A percentile compares a stretch with the other conserved stretches of the same genome.
phyloP scores from a whole-genome alignment of 2,113 vertebrate genomes.

The Chauna torquata region DNA sequence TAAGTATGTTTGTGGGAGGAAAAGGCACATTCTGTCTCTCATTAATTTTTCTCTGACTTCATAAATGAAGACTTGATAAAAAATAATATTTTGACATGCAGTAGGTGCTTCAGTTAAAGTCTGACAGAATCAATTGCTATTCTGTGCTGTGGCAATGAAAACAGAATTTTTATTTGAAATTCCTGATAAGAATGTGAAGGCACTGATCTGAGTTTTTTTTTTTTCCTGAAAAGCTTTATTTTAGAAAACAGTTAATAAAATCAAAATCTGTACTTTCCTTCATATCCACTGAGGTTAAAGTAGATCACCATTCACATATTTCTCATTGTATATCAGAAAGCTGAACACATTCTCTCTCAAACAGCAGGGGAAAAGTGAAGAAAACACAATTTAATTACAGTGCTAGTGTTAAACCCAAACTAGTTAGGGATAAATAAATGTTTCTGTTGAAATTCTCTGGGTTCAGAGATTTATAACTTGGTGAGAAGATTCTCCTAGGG shows the following conservation, averaged over 20 bases:
- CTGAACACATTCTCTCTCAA: constrained; percentile 64
- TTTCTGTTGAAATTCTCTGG: constrained; percentile 49
- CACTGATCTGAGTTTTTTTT: neutral
- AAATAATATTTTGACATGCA: constrained; percentile 52
- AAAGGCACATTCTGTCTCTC: neutral
- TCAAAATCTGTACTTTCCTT: constrained; percentile 57
- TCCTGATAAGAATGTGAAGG: constrained; percentile 33
- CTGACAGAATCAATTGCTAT: constrained; percentile 58
- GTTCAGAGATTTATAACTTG: constrained; percentile 55
- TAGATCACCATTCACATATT: constrained; percentile 51
- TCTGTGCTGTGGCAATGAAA: constrained; percentile 49
- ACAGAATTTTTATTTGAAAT: constrained; percentile 60
- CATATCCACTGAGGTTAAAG: constrained; percentile 50
- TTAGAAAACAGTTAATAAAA: constrained; percentile 67
- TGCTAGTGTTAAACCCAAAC: constrained; percentile 35
- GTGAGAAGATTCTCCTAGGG: constrained; percentile 44
- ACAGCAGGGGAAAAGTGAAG: constrained; percentile 63
- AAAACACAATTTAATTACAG: constrained; percentile 65
- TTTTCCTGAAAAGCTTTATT: constrained; percentile 18
- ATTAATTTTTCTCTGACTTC: constrained; percentile 31
- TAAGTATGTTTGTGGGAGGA: neutral
- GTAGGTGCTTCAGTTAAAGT: constrained; percentile 43
- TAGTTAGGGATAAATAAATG: constrained; percentile 42
- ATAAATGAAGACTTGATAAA: constrained; percentile 19
- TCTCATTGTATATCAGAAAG: constrained; percentile 60